Percentiles rank a stretch among this genome's conserved stretches.
These are phyloP conservation scores for Limonius californicus DNA, from an alignment of 1,140 invertebrate species.

Conservation along the genomic window DNA sequence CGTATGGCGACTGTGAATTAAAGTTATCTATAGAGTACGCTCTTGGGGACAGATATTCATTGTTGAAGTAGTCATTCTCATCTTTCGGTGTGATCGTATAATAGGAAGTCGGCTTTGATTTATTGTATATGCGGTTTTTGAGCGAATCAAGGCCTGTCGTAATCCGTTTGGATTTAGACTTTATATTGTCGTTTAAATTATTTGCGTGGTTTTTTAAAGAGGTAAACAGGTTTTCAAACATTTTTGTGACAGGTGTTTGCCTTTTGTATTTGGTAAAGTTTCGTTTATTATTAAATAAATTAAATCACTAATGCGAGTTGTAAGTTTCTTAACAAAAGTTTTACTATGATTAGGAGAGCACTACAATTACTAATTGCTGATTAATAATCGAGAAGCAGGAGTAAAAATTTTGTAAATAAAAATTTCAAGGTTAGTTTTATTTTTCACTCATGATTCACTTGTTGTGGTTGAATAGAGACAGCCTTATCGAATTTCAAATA, in stretches of 20 bases:
- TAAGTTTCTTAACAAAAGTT: too few species aligned
- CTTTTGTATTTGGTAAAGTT: too few species aligned
- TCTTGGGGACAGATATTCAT: conserved; percentile 44
- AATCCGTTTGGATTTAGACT: conserved; percentile 43
- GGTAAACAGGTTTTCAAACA: conserved; percentile 53
- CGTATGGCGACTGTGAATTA: conserved; percentile 46
- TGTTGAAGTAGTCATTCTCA: conserved; percentile 40
- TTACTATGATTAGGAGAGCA: too few species aligned
- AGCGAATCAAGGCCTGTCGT: conserved; percentile 42
- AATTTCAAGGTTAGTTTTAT: too few species aligned
- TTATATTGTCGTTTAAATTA: conserved; percentile 47
- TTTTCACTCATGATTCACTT: too few species aligned
- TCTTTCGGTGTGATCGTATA: conserved; percentile 39
- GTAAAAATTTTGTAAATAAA: too few species aligned
- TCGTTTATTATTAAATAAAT: too few species aligned
- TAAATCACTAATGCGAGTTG: too few species aligned
- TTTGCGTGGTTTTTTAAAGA: conserved; percentile 50
- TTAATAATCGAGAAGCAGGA: too few species aligned
- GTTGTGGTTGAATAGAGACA: too few species aligned
- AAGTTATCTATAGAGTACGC: conserved; percentile 43
- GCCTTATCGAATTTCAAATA: too few species aligned
- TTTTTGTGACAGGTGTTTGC: conserved; percentile 41
- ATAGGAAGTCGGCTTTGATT: conserved; percentile 40
- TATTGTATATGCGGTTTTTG: conserved; percentile 41
- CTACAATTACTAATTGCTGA: too few species aligned